Evolutionary conservation across 2,113 vertebrate species (phyloP).

Genomic region (Periophthalmodon schlosseri): DNA sequence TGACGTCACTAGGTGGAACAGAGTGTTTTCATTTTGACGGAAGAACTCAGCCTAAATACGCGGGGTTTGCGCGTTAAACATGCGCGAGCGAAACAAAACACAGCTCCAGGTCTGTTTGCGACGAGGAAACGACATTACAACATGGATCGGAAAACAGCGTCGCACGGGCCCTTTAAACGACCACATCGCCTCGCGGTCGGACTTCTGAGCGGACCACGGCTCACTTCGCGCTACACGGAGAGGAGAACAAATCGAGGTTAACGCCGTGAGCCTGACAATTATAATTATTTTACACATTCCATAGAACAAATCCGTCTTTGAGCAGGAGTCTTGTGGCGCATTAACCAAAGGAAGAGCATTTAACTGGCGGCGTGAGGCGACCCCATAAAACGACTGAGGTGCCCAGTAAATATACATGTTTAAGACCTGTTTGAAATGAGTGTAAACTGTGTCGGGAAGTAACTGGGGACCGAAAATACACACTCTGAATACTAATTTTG

Average conservation of each 20-base stretch:
- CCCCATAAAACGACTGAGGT: background rate
- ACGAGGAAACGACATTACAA: too few species aligned
- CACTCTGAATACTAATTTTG: too few species aligned
- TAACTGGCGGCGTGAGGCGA: background rate
- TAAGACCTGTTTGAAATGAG: background rate
- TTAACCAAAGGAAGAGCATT: background rate
- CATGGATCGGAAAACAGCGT: too few species aligned
- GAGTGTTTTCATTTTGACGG: too few species aligned
- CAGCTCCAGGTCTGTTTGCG: too few species aligned
- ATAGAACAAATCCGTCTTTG: background rate
- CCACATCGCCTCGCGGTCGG: too few species aligned
- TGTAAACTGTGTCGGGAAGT: background rate
- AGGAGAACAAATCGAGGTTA: background rate
- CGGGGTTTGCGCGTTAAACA: too few species aligned
- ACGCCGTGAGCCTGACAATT: background rate
- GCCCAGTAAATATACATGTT: background rate
- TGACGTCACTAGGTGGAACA: too few species aligned
- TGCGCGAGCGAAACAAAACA: too few species aligned
- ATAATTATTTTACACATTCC: conserved; percentile 7
- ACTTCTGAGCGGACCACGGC: conserved; percentile 40
- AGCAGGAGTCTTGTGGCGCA: background rate
- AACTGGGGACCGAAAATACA: too few species aligned
- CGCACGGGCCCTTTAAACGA: too few species aligned
- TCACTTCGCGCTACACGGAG: background rate
- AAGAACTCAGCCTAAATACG: too few species aligned